Base-by-base conservation (phyloP, 2,888 invertebrate genomes). In the Pimpla rufipes region DNA sequence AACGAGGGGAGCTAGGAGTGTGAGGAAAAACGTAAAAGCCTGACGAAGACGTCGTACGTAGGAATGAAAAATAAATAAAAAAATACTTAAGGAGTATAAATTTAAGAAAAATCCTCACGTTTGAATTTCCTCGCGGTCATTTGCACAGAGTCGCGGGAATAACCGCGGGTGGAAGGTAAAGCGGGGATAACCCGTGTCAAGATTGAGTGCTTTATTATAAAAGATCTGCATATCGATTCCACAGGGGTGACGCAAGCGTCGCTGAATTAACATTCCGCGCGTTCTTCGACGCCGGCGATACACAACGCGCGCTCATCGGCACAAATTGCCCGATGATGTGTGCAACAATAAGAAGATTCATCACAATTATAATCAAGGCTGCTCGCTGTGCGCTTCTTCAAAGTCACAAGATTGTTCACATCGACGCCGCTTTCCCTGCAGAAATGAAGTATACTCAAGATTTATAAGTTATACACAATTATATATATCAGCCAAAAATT, bases 201-300 rank as follows among this genome's bases (percentile, higher is more conserved):
- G 29, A 42, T 50, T n/a, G 21, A 40, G 4, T 23, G 11, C n/a
- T 21, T 23, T 23, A n/a, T 42, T 40, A 7, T 21, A 13, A 11
- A 47, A 59, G 50, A 42, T n/a, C 21, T 16, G 59, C 29, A 59
- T 18, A 47, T 42, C 62, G 64, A 29, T 47, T 37, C 11, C 13
- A 35, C 47, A 29, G 10, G 10, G 11, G 40, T 81, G 77, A 73
- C 77, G 81, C 77, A 77, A 77, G 47, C 40, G 18, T 55, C 40
- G 64, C 40, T 64, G 42, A 59, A 40, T 77, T 29, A 73, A 57
- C 35, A 50, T 73, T 59, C 73, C 45, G 50, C 18, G 73, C 59
- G 59, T 81, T 81, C 45, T 55, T 57, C n/a, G 6, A 8, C 8
- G 16, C 5, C 8, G n/a, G 16, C 13, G 37, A 74, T 16, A 29